phyloP scores from a whole-genome alignment of 2,113 vertebrate genomes.

The Lichenostomus cassidix region DNA sequence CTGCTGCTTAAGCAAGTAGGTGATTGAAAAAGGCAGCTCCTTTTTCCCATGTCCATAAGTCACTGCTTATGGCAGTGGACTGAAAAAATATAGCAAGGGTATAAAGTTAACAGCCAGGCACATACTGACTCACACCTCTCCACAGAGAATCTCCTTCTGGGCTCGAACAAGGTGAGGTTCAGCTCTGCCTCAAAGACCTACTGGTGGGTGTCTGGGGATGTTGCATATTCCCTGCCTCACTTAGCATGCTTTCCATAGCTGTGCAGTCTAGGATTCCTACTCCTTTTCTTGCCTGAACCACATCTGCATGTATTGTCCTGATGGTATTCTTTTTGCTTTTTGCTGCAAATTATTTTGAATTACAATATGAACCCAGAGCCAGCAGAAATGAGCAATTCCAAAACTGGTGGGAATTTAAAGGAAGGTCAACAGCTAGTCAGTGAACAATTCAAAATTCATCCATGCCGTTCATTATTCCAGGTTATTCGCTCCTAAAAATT shows the following conservation, averaged over 20 bases:
- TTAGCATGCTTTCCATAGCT: background rate
- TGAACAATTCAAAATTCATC: background rate
- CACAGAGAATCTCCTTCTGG: background rate
- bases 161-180: background rate
- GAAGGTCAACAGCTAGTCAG: background rate
- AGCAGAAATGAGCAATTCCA: background rate
- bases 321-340: background rate
- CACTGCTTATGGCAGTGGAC: background rate
- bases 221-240: background rate
- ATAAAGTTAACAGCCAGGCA: background rate
- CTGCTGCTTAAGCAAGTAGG: slow-evolving; percentile 1
- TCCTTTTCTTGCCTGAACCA: background rate
- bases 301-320: background rate
- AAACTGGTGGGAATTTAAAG: background rate
- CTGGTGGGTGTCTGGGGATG: background rate
- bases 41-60: background rate
- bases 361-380: background rate
- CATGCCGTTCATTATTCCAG: background rate
- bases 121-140: background rate
- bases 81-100: background rate
- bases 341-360: background rate
- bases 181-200: background rate
- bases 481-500: background rate
- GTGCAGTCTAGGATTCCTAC: background rate
- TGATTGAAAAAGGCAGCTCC: background rate